A percentile compares a stretch with the other conserved stretches of the same genome.
phyloP scores from a whole-genome alignment of 2,113 vertebrate species.

The Penelope pileata region DNA sequence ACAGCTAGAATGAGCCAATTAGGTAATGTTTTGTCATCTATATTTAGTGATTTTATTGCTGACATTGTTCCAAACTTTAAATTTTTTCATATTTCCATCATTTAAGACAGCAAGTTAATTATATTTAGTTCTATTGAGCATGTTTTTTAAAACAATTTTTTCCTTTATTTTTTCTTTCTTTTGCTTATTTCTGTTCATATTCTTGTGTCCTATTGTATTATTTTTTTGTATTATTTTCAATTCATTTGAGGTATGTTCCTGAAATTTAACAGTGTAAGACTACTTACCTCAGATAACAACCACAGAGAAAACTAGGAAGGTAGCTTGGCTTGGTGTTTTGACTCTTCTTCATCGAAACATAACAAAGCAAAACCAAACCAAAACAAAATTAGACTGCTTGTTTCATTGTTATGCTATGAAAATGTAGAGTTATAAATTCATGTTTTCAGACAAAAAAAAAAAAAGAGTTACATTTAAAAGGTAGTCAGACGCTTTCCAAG shows the following conservation, averaged over 20 bases:
- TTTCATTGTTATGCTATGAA: neutral
- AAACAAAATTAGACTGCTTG: neutral
- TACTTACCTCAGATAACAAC: neutral
- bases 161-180: neutral
- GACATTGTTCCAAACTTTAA: neutral
- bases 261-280: neutral
- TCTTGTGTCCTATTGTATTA: neutral
- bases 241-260: neutral
- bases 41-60: neutral
- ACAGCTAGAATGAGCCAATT: neutral
- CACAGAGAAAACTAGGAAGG: neutral
- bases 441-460: constrained; percentile 28
- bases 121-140: neutral
- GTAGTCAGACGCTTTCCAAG: neutral
- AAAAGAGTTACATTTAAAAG: constrained; percentile 4
- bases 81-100: neutral
- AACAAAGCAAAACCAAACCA: neutral
- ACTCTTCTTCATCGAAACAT: neutral
- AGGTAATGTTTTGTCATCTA: neutral
- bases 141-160: neutral
- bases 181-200: neutral
- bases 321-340: neutral
- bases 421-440: neutral
- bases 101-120: neutral
- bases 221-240: neutral